These are phyloP conservation scores for Xanthia icteritia DNA, from an alignment of 2,888 invertebrate genomes.

Conservation along the genomic window DNA sequence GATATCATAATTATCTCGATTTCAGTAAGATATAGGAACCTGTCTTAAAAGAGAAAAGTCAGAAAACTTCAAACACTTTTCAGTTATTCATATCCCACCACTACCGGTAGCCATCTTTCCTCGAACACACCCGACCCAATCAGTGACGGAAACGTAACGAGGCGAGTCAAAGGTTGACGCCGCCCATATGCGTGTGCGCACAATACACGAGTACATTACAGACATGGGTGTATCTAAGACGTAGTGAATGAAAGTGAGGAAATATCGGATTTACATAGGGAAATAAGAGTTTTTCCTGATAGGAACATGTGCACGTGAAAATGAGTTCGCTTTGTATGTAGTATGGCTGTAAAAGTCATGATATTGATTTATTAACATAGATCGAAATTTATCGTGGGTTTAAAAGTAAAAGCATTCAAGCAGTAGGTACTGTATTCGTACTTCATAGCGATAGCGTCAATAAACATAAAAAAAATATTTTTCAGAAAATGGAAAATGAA, in stretches of 20 bases:
- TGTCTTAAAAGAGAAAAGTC: neutral
- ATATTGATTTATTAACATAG: neutral
- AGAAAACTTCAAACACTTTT: neutral
- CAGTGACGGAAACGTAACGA: conserved; percentile 23
- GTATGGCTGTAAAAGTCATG: neutral
- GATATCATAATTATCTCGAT: neutral
- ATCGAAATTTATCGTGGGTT: neutral
- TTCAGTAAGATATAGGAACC: neutral
- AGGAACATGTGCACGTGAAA: neutral
- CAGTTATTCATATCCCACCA: neutral
- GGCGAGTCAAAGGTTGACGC: conserved; percentile 50
- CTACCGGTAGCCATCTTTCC: conserved; percentile 41
- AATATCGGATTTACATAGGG: neutral
- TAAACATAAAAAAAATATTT: too few species aligned
- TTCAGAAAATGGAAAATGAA: neutral
- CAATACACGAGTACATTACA: neutral
- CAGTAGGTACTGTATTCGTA: neutral
- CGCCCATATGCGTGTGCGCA: conserved; percentile 50
- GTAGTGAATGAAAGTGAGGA: conserved; percentile 15
- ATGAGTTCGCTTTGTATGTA: neutral
- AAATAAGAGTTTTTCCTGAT: neutral
- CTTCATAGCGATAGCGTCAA: too few species aligned
- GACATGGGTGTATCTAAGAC: neutral
- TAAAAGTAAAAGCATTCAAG: neutral
- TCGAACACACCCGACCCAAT: conserved; percentile 39